Percentiles rank a stretch among this genome's conserved stretches.
Conservation (phyloP, 2,113 vertebrate genomes). For the Argyrosomus japonicus region DNA sequence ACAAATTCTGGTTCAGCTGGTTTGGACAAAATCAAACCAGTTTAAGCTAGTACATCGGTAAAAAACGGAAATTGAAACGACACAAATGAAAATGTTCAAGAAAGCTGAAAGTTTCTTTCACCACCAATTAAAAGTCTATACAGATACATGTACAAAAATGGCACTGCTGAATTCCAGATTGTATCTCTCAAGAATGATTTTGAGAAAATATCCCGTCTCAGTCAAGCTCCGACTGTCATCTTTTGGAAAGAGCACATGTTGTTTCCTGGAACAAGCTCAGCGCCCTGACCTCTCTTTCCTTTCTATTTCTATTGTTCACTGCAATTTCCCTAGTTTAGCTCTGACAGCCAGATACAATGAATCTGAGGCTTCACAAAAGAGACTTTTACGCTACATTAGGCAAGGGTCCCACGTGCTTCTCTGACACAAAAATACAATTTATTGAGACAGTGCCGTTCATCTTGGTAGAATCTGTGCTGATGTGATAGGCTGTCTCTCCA, state of each 20-base stretch:
- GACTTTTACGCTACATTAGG: conserved; percentile 83
- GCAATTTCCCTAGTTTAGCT: conserved; percentile 77
- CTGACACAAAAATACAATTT: conserved; percentile 82
- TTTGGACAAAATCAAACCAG: no score
- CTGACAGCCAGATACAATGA: conserved; percentile 81
- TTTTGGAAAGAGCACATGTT: conserved; percentile 62
- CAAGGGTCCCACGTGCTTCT: conserved; percentile 72
- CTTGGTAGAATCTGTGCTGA: conserved; percentile 69
- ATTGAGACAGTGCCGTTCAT: conserved; percentile 66
- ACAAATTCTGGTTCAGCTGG: no score
- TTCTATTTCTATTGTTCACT: conserved; percentile 66
- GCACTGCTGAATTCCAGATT: conserved; percentile 19
- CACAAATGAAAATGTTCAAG: neutral
- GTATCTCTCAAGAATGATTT: conserved; percentile 33
- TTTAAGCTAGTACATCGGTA: no score
- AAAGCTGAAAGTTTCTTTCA: conserved; percentile 22
- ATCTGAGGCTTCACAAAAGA: conserved; percentile 78
- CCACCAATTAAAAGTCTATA: conserved; percentile 37
- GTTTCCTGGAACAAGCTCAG: conserved; percentile 67
- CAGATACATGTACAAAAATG: neutral
- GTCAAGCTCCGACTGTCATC: conserved; percentile 55
- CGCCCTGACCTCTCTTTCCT: conserved; percentile 68
- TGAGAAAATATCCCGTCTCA: conserved; percentile 41
- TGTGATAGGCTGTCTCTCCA: conserved; percentile 59
- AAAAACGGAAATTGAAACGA: no score